A percentile compares a stretch with the other conserved stretches of the same genome.
phyloP scores from a whole-genome alignment of 2,797 vertebrate genomes.

The Psittacula derbiana region DNA sequence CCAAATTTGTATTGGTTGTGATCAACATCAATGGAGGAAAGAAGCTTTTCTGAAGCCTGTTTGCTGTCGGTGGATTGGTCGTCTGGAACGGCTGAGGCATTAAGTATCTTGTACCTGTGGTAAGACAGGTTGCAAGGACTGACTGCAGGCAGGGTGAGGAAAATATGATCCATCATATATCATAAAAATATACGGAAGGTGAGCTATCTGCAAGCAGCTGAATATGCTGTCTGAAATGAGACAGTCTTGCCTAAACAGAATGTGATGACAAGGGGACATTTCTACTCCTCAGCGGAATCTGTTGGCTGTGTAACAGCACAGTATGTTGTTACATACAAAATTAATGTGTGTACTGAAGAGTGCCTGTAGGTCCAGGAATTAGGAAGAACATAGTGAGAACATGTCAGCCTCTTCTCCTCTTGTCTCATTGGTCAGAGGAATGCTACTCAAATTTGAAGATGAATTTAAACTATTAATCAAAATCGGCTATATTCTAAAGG shows the following conservation, averaged over 20 bases:
- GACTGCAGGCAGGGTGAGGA: neutral
- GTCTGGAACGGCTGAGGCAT: conserved; percentile 88
- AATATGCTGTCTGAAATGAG: neutral
- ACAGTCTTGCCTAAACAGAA: neutral
- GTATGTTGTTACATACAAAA: neutral
- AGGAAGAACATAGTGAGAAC: neutral
- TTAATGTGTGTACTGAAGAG: neutral
- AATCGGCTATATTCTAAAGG: neutral
- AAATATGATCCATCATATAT: neutral
- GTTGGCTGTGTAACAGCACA: neutral
- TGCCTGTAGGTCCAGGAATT: neutral
- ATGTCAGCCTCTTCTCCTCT: neutral
- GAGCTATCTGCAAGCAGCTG: neutral
- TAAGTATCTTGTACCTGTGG: conserved; percentile 87
- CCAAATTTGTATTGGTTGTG: conserved; percentile 89
- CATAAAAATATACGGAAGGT: neutral
- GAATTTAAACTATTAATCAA: neutral
- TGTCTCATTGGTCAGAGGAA: neutral
- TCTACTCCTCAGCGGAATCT: neutral
- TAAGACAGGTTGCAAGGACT: neutral
- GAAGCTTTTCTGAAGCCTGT: conserved; percentile 89
- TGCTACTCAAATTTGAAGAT: neutral
- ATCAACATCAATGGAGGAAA: conserved; percentile 86
- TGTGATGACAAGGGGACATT: neutral
- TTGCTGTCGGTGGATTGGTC: conserved; percentile 91